Conservation (phyloP, 2,888 invertebrate genomes). For the Metacarcinus magister region DNA sequence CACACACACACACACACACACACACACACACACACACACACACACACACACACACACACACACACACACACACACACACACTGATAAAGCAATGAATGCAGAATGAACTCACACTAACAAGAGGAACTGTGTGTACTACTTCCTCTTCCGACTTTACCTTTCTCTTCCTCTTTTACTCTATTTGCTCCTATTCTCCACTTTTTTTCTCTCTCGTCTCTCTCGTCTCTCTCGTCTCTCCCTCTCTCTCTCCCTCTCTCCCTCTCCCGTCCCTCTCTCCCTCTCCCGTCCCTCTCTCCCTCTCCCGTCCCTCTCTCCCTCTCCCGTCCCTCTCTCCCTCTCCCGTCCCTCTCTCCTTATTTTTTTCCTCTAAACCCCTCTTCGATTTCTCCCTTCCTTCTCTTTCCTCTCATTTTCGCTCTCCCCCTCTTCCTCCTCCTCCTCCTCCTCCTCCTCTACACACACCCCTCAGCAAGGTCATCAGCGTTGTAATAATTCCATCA, state of each 20-base stretch:
- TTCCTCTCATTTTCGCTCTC: background rate
- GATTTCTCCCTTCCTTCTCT: background rate
- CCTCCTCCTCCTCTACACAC: background rate
- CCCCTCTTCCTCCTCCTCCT: background rate
- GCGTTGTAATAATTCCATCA: conserved; percentile 34
- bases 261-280: background rate
- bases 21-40: conserved; percentile 20
- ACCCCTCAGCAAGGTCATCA: background rate
- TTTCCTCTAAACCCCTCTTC: background rate
- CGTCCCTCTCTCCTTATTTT: background rate
- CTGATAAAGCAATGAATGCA: background rate
- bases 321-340: background rate
- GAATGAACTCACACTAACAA: background rate
- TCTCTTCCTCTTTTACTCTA: background rate
- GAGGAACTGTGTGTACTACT: background rate
- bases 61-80: conserved; percentile 33
- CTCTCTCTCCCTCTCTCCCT: background rate
- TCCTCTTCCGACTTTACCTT: background rate
- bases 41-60: conserved; percentile 3
- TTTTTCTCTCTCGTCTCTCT: background rate
- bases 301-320: background rate
- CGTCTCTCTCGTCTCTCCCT: background rate
- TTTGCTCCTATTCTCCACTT: background rate
- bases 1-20: too few species aligned
- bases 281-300: background rate